These are phyloP conservation scores for Triplophysa yarkandensis DNA, from an alignment of 2,797 vertebrate genomes.

Conservation along the genomic window DNA sequence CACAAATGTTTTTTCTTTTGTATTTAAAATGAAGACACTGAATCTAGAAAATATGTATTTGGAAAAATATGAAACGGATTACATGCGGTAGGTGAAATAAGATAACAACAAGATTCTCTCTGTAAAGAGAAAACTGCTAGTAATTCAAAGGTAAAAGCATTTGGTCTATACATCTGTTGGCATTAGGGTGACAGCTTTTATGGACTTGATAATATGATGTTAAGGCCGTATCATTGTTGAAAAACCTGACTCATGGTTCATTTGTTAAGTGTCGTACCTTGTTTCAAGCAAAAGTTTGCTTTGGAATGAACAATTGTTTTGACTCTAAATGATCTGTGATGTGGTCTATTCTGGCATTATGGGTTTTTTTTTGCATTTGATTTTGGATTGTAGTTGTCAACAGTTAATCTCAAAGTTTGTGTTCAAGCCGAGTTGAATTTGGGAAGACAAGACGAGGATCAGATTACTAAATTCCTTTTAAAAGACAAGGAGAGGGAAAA, in stretches of 20 bases:
- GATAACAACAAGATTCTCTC: no score
- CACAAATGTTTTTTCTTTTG: no score
- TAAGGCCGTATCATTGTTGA: not conserved
- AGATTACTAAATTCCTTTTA: constrained; percentile 64
- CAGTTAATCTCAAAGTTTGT: constrained; percentile 12
- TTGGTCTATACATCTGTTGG: no score
- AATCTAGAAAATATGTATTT: no score
- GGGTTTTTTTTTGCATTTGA: constrained; percentile 4
- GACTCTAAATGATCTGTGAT: constrained; percentile 17
- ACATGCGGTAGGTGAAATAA: no score
- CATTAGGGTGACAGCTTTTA: not conserved
- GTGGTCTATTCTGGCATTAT: not conserved
- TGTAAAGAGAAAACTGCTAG: no score
- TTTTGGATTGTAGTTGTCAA: constrained; percentile 7
- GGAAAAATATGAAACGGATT: no score
- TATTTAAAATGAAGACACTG: no score
- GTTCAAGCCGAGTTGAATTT: constrained; percentile 37
- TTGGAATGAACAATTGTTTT: constrained; percentile 12
- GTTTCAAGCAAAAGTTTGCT: constrained; percentile 24
- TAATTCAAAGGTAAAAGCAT: no score
- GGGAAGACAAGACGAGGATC: constrained; percentile 60
- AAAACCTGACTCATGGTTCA: constrained; percentile 11
- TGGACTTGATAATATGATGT: not conserved
- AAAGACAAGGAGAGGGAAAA: constrained; percentile 50
- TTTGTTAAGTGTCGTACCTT: constrained; percentile 12